phyloP scores from a whole-genome alignment of 1,140 invertebrate species.

The Atta texana region DNA sequence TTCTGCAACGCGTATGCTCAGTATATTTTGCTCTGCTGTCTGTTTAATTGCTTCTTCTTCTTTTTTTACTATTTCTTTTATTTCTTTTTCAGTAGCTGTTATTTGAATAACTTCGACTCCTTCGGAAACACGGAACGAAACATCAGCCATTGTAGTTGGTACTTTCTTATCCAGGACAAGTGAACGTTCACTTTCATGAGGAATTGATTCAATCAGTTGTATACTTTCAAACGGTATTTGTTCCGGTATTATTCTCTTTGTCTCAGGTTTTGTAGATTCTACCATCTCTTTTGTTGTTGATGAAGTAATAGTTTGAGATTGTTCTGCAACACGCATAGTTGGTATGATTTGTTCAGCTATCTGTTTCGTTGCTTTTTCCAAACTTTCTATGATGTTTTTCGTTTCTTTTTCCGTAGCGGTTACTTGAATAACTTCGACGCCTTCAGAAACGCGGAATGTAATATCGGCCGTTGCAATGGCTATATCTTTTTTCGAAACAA shows the following conservation, averaged over 20 bases:
- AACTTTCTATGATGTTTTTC: constrained; percentile 81
- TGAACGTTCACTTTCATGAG: too few species aligned
- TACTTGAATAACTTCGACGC: constrained; percentile 81
- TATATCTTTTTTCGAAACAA: constrained; percentile 68
- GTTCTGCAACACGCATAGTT: constrained; percentile 76
- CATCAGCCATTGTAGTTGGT: too few species aligned
- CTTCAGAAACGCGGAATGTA: constrained; percentile 76
- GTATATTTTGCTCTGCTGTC: too few species aligned
- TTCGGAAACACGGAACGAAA: too few species aligned
- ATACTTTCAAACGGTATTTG: too few species aligned
- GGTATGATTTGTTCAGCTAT: constrained; percentile 75
- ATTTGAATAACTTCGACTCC: too few species aligned
- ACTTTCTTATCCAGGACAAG: too few species aligned
- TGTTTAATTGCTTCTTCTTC: too few species aligned
- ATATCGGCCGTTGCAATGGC: constrained; percentile 75
- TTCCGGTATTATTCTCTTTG: constrained; percentile 66
- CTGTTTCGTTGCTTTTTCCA: constrained; percentile 74
- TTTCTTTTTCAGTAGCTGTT: too few species aligned
- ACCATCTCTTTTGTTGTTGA: constrained; percentile 72
- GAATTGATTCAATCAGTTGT: too few species aligned
- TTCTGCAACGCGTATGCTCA: too few species aligned
- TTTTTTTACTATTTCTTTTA: too few species aligned
- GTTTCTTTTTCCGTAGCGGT: constrained; percentile 81
- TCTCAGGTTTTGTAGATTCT: constrained; percentile 67
- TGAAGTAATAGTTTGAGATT: constrained; percentile 78